phyloP scores from a whole-genome alignment of 2,113 vertebrate genomes.

The Gallinago media region DNA sequence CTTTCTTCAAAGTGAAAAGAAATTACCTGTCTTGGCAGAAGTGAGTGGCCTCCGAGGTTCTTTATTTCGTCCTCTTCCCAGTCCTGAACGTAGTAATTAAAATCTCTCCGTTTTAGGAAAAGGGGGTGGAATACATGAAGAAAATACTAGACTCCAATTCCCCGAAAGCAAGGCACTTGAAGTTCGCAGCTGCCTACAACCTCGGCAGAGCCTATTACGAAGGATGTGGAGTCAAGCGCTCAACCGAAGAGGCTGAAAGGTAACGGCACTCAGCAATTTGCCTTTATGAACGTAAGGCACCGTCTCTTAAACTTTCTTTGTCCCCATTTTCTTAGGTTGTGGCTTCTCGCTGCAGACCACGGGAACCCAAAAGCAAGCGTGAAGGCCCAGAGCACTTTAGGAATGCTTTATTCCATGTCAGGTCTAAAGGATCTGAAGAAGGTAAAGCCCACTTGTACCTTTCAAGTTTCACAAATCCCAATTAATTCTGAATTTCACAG shows the following conservation, averaged over 20 bases:
- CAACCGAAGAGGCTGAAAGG: constrained; percentile 81
- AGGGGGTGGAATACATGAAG: constrained; percentile 81
- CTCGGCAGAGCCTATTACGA: constrained; percentile 82
- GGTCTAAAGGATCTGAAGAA: constrained; percentile 76
- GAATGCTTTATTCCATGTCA: constrained; percentile 80
- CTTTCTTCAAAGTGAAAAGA: background rate
- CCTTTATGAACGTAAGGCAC: background rate
- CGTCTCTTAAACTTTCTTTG: background rate
- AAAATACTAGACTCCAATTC: constrained; percentile 74
- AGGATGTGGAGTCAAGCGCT: constrained; percentile 77
- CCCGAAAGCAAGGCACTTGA: constrained; percentile 72
- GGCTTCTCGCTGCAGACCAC: constrained; percentile 82
- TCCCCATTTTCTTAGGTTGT: constrained; percentile 64
- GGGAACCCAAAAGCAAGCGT: constrained; percentile 83
- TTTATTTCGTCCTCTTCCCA: background rate
- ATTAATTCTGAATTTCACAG: background rate
- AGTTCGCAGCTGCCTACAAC: constrained; percentile 82
- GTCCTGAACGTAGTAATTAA: background rate
- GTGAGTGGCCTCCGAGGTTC: background rate
- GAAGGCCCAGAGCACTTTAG: constrained; percentile 82
- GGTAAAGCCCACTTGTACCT: constrained; percentile 54
- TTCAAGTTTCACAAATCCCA: background rate
- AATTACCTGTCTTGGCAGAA: background rate
- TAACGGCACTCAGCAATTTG: constrained; percentile 32
- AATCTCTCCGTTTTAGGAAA: constrained; percentile 68